Percentiles rank a stretch among this genome's conserved stretches.
Evolutionary conservation across 2,113 vertebrate genomes (phyloP).

Genomic region (Murina feae): DNA sequence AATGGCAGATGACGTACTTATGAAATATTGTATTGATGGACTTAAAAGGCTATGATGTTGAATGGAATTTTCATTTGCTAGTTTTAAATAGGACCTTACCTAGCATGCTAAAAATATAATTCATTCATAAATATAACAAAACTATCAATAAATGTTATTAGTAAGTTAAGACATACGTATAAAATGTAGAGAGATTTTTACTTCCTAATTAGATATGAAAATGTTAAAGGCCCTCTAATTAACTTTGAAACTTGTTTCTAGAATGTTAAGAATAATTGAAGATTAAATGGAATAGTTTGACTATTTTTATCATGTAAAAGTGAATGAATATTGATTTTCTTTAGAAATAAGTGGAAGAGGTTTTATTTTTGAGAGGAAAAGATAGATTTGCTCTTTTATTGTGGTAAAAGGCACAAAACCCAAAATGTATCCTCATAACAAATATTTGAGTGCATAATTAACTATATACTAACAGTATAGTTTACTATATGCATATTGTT

Average conservation of each 20-base stretch:
- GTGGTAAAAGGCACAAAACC: not conserved
- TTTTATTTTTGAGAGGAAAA: not conserved
- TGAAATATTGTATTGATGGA: not conserved
- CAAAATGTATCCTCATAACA: not conserved
- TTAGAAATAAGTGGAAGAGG: not conserved
- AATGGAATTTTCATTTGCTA: not conserved
- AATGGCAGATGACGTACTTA: not conserved
- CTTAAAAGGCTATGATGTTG: not conserved
- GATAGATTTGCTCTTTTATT: not conserved
- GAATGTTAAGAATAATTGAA: not conserved
- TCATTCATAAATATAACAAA: not conserved
- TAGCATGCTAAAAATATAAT: not conserved
- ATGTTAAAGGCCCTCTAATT: not conserved
- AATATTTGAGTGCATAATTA: not conserved
- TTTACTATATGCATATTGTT: not conserved
- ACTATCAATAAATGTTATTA: not conserved
- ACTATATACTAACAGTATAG: too few species aligned
- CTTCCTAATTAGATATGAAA: not conserved
- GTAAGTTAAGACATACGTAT: not conserved
- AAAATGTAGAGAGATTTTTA: not conserved
- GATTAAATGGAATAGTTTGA: not conserved
- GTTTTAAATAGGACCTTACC: not conserved
- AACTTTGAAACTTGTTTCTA: not conserved
- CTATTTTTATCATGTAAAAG: not conserved
- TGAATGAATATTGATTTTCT: not conserved